A percentile compares a stretch with the other conserved stretches of the same genome.
Conservation (phyloP, 37 sponge, comb jelly and placozoan genomes). For the Aplysina aerophoba region DNA sequence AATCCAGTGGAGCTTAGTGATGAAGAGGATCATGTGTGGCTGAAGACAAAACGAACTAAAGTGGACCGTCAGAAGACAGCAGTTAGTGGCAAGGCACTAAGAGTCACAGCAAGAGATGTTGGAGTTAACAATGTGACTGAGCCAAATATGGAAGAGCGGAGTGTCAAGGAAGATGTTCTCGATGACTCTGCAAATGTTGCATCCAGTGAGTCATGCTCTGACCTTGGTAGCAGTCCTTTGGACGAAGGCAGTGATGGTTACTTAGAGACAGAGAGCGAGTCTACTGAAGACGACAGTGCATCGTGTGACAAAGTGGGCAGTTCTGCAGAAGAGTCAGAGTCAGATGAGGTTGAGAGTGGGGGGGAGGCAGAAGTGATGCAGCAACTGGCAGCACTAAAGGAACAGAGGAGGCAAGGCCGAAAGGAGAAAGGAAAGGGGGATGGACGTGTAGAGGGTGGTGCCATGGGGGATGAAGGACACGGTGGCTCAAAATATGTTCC, state of each 20-base stretch:
- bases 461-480: constrained; percentile 51
- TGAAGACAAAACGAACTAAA: background rate
- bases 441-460: constrained; percentile 21
- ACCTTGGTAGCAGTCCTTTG: background rate
- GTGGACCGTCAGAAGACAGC: background rate
- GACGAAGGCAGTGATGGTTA: constrained; percentile 20
- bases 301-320: background rate
- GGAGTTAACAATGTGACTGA: background rate
- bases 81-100: background rate
- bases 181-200: background rate
- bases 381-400: background rate
- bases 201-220: background rate
- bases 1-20: background rate
- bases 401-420: background rate
- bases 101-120: background rate
- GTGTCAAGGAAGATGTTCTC: background rate
- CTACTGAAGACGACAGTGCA: constrained; percentile 26
- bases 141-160: background rate
- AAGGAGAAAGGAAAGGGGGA: background rate
- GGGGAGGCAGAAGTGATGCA: constrained; percentile 7
- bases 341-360: constrained; percentile 24
- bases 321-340: background rate
- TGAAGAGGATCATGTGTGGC: constrained; percentile 23
- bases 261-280: background rate
- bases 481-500: background rate